A percentile compares a stretch with the other conserved stretches of the same genome.
phyloP scores from a whole-genome alignment of 2,113 vertebrate species.

The Ivindomyrus marchei region DNA sequence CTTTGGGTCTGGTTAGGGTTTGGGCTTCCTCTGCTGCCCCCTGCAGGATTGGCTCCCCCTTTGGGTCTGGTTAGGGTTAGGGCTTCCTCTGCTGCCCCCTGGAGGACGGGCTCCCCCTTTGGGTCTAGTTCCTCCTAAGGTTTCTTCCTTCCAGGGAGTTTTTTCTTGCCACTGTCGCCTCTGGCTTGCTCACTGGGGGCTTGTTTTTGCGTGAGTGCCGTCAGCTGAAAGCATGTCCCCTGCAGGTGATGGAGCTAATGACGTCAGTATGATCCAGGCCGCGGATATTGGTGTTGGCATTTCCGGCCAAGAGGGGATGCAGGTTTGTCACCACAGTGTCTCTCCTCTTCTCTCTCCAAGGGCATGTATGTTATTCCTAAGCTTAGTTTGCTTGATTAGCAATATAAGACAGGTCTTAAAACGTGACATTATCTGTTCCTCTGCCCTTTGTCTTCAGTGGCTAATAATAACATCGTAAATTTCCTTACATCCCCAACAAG shows the following conservation, averaged over 20 bases:
- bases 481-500: neutral
- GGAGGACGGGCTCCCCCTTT: too few species aligned
- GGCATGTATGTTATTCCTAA: neutral
- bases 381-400: neutral
- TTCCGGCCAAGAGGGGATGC: constrained; percentile 94
- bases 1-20: too few species aligned
- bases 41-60: too few species aligned
- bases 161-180: too few species aligned
- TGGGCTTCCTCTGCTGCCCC: too few species aligned
- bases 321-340: constrained; percentile 60
- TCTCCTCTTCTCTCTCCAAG: neutral
- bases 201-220: neutral
- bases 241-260: constrained; percentile 91
- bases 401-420: neutral
- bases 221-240: neutral
- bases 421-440: neutral
- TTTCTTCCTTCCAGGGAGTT: too few species aligned
- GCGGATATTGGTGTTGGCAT: constrained; percentile 88
- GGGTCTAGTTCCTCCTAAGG: too few species aligned
- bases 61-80: too few species aligned
- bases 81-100: too few species aligned
- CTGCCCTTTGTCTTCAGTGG: neutral
- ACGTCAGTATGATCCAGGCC: constrained; percentile 95
- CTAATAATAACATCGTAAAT: neutral
- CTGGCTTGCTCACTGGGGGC: too few species aligned